Evolutionary conservation across 2,113 vertebrate species (phyloP), one percentile per base, ranked within the genome.

Genomic region (Gopherus flavomarginatus): DNA sequence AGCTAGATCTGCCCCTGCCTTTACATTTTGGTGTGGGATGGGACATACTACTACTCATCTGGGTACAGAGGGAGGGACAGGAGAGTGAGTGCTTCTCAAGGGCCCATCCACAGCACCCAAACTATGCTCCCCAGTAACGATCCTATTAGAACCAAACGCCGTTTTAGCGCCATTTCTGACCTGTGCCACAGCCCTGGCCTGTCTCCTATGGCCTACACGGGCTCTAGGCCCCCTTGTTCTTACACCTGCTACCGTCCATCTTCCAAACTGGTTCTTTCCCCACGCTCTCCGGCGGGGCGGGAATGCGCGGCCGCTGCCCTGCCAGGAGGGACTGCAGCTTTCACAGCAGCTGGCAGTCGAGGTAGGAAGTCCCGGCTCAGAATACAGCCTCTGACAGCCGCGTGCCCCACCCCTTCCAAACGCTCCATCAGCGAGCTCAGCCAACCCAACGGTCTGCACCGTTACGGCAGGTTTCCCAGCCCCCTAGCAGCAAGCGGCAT

Each of bases 401-500:
- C 19, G 31, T 69, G 65, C 35, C n/a, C 57, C 57, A 29, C 24
- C 6, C 57, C 27, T 59, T 13, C 26, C 27, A 59, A 27, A 29
- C 26, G 5, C 57, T 8, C 35, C 62, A 4, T 6, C 11, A 31
- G 59, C 13, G 59, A 13, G 31, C 2, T 31, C 13, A 62, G 53
- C 3, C 53, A 54, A 22, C 3, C 7, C 53, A 54, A 54, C 53
- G 14, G 27, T 1, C 27, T 31, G 10, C 10, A n/a, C n/a, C n/a
- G 29, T n/a, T 65, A 8, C 31, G 17, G 2, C 16, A 19, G 35
- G 35, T 38, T 65, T 69, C 29, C 65, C 65, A 31, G 7, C 13
- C 19, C 5, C 9, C 27, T 6, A 5, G 22, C 88, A 9, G 83
- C 29, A 35, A 0, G 2, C 3, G 1, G 29, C 6, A 26, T 29